phyloP scores from a whole-genome alignment of 2,888 invertebrate species.

The Tortrix viridana region DNA sequence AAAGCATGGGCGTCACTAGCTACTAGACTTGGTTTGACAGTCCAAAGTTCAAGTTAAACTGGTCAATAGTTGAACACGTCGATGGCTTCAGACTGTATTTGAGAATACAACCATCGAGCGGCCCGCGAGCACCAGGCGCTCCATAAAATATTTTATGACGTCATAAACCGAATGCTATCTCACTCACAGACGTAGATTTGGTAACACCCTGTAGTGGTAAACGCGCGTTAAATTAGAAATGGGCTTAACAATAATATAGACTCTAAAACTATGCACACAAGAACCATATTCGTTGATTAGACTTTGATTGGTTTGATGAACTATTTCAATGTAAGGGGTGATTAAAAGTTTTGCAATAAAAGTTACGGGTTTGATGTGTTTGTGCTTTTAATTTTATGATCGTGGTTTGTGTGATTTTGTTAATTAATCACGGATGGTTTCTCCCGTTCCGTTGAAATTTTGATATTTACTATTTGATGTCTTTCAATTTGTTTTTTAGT shows the following conservation, averaged over 20 bases:
- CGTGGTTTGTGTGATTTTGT: slow-evolving; percentile 33
- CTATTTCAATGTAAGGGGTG: slow-evolving; percentile 38
- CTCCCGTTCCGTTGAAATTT: neutral
- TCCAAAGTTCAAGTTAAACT: too few relatives aligned
- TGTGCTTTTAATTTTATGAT: slow-evolving; percentile 35
- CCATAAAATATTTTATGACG: slow-evolving; percentile 61
- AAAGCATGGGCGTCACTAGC: too few relatives aligned
- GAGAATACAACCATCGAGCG: neutral
- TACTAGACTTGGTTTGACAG: too few relatives aligned
- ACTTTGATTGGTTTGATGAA: slow-evolving; percentile 29
- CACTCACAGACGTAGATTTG: slow-evolving; percentile 45
- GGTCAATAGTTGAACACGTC: too few relatives aligned
- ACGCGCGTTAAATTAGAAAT: slow-evolving; percentile 58
- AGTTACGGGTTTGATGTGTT: slow-evolving; percentile 34
- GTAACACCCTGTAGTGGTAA: slow-evolving; percentile 45
- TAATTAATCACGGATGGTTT: slow-evolving; percentile 25
- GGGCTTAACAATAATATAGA: slow-evolving; percentile 3
- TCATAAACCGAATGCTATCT: slow-evolving; percentile 53
- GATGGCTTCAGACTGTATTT: too few relatives aligned
- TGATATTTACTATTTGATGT: neutral
- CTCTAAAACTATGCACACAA: slow-evolving; percentile 14
- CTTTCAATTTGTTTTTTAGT: too few relatives aligned
- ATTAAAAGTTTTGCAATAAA: slow-evolving; percentile 38
- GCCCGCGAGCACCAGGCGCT: slow-evolving; percentile 33
- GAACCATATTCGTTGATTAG: slow-evolving; percentile 16